A percentile compares a stretch with the other conserved stretches of the same genome.
These are phyloP conservation scores for Caracal caracal DNA, from an alignment of 2,113 vertebrate genomes.

Conservation along the genomic window DNA sequence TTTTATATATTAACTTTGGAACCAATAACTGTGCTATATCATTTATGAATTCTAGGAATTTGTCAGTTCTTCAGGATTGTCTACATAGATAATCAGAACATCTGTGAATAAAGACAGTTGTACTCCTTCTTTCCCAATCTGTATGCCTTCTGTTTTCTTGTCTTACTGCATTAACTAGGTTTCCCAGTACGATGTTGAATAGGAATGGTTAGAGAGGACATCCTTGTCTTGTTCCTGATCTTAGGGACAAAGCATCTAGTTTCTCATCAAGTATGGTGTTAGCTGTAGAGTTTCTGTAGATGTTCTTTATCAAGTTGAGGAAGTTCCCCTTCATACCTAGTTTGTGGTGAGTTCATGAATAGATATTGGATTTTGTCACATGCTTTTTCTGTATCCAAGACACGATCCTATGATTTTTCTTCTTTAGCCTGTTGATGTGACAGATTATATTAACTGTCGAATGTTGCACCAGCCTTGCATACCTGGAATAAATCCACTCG, in stretches of 20 bases:
- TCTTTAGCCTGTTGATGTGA: neutral
- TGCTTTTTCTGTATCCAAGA: slow-evolving; percentile 25
- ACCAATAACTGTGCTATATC: neutral
- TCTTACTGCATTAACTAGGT: neutral
- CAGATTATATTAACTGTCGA: neutral
- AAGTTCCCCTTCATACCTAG: neutral
- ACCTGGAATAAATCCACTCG: slow-evolving; percentile 3
- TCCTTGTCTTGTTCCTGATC: neutral
- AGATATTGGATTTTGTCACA: neutral
- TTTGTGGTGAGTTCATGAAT: neutral
- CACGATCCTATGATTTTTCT: neutral
- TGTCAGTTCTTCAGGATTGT: neutral
- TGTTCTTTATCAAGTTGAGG: neutral
- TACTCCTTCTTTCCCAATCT: neutral
- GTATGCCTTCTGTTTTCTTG: neutral
- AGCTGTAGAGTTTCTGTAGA: neutral
- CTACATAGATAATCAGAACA: neutral
- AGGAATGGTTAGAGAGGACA: neutral
- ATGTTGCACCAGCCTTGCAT: neutral
- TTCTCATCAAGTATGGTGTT: neutral
- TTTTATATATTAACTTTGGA: neutral
- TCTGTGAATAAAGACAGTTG: neutral
- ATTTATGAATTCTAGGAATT: neutral
- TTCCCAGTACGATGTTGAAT: neutral
- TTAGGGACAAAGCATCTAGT: neutral